Evolutionary conservation across 2,888 invertebrate genomes (phyloP).

Genomic region (Drosophila histrio): DNA sequence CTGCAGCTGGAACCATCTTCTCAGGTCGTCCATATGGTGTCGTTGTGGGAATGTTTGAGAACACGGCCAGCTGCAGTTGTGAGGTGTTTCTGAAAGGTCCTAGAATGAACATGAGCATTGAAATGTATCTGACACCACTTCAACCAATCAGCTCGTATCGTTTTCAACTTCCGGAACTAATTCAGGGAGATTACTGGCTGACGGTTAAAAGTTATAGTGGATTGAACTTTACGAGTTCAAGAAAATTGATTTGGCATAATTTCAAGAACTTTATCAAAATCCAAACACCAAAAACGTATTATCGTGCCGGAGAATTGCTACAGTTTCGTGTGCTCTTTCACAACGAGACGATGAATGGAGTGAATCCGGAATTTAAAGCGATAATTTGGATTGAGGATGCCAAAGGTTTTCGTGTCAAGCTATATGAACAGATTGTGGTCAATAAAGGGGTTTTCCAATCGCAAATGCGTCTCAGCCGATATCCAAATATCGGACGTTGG

Average conservation of each 20-base stretch:
- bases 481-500: conserved; percentile 36
- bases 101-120: neutral
- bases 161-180: conserved; percentile 28
- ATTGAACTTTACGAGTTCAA: neutral
- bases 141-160: conserved; percentile 3
- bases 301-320: conserved; percentile 28
- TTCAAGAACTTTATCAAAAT: conserved; percentile 29
- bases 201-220: conserved; percentile 15
- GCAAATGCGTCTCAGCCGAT: neutral
- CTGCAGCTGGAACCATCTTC: conserved; percentile 22
- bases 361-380: neutral
- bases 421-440: neutral
- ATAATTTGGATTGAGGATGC: conserved; percentile 37
- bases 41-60: conserved; percentile 22
- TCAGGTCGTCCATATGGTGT: conserved; percentile 32
- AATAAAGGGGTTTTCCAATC: conserved; percentile 27
- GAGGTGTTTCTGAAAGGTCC: conserved; percentile 22
- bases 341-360: conserved; percentile 20
- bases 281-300: conserved; percentile 31
- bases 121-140: conserved; percentile 12
- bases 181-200: conserved; percentile 21
- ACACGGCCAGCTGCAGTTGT: conserved; percentile 10
- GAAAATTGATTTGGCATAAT: conserved; percentile 4
- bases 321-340: conserved; percentile 40
- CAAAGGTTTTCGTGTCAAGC: conserved; percentile 3